Evolutionary conservation across 2,113 vertebrate species (phyloP), one percentile per base, ranked within the genome.

Genomic region (Pseudorhombus dupliciocellatus): DNA sequence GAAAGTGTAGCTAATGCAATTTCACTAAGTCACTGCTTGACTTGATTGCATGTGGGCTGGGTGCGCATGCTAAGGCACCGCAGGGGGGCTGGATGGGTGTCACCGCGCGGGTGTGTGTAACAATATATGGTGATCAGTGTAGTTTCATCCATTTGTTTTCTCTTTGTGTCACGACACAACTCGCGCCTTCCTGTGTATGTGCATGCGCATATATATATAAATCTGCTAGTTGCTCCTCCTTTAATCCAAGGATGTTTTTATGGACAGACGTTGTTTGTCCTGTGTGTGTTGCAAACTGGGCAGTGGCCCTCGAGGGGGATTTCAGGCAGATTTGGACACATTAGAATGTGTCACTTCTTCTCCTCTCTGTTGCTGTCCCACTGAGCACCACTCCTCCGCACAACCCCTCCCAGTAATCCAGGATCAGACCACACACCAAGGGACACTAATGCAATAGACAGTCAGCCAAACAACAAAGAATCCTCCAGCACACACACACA

Each of bases 1-100:
- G 88, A 92, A 93, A 92, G 91, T 94, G 93, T 93, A 79, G 87
- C 90, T 93, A 94, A 94, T 94, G 91, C 93, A 94, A 94, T 94
- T 94, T 93, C 93, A 93, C 94, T 93, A 93, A 93, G 91, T 94
- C 93, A 93, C 89, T 93, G 92, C 74, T 89, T 88, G 90, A 90
- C 88, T 94, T 93, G 91, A 94, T 94, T 94, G 87, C 90, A 87
- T 92, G 89, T 88, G 89, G 90, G 86, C 82, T 84, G 75, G 72
- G 76, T 68, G 79, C 50, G 72, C 81, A 80, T 78, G 84, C 79
- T 81, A 84, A 83, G 59, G 65, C 84, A 46, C 82, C 66, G 48
- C 65, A 40, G 72, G 81, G 80, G 81, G 79, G 75, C 57, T 59
- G 66, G 78, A 69, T 34, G 58, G 66, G 66, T 86, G 89, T 85